Evolutionary conservation across 2,797 vertebrate species (phyloP).

Genomic region (Fratercula arctica): DNA sequence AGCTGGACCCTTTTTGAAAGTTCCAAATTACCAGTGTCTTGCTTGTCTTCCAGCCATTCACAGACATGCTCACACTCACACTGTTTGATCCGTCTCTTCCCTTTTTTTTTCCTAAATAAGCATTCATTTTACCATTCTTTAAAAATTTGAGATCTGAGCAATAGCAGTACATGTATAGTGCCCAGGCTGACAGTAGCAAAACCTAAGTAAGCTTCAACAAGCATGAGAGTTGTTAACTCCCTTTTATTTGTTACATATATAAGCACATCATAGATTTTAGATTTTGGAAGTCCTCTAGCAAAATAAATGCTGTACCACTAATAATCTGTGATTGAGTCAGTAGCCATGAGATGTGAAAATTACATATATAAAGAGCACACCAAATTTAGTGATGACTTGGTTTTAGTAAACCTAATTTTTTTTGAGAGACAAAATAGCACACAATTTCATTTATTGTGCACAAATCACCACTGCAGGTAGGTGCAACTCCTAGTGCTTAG

Average conservation of each 20-base stretch:
- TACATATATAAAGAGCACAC: rapidly evolving
- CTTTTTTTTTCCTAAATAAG: neutral
- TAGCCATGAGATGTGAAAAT: neutral
- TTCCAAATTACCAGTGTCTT: neutral
- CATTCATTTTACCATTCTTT: neutral
- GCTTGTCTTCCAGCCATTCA: neutral
- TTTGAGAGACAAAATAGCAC: neutral
- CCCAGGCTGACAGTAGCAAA: neutral
- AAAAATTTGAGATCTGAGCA: neutral
- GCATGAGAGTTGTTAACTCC: neutral
- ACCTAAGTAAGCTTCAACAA: neutral
- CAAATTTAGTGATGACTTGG: neutral
- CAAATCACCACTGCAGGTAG: neutral
- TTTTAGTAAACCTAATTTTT: neutral
- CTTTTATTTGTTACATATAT: neutral
- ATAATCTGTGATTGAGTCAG: neutral
- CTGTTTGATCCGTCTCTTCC: neutral
- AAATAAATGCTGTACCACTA: neutral
- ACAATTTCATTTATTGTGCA: neutral
- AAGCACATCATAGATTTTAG: neutral
- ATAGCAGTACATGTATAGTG: neutral
- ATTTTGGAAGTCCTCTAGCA: neutral
- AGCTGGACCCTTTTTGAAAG: neutral
- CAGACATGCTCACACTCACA: neutral
- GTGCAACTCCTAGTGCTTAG: neutral